Evolutionary conservation across 1,140 invertebrate genomes (phyloP).

Genomic region (Drosophila bocki): DNA sequence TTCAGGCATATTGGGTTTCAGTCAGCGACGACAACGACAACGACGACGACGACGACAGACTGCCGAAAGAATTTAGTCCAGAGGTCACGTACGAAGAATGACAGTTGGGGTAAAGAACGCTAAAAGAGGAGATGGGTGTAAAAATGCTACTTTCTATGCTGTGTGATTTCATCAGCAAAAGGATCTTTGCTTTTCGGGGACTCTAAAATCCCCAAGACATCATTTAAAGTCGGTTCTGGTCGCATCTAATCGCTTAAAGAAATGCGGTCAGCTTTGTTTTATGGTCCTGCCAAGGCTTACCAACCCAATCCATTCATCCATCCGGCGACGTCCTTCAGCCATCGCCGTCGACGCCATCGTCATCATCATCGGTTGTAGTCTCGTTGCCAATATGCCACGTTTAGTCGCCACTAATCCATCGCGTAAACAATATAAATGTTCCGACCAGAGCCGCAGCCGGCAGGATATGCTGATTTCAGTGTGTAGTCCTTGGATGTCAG

Average conservation of each 20-base stretch:
- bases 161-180: slow-evolving; percentile 30
- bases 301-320: slow-evolving; percentile 29
- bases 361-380: slow-evolving; percentile 50
- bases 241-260: slow-evolving; percentile 54
- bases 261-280: slow-evolving; percentile 62
- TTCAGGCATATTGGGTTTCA: slow-evolving; percentile 77
- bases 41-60: slow-evolving; percentile 52
- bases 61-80: slow-evolving; percentile 65
- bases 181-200: neutral
- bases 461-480: slow-evolving; percentile 60
- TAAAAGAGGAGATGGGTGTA: slow-evolving; percentile 5
- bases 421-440: slow-evolving; percentile 74
- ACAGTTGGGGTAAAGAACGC: slow-evolving; percentile 3
- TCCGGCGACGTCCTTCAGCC: slow-evolving; percentile 44
- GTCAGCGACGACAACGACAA: slow-evolving; percentile 15
- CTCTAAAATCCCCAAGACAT: slow-evolving; percentile 24
- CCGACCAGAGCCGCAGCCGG: slow-evolving; percentile 44
- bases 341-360: slow-evolving; percentile 7
- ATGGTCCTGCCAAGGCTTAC: slow-evolving; percentile 43
- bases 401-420: slow-evolving; percentile 73
- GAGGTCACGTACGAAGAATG: slow-evolving; percentile 69
- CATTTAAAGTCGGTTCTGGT: slow-evolving; percentile 48
- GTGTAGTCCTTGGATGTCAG: slow-evolving; percentile 47
- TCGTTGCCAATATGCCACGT: slow-evolving; percentile 68
- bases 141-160: slow-evolving; percentile 14